phyloP scores from a whole-genome alignment of 1,140 invertebrate species.

The Eumaeus atala region DNA sequence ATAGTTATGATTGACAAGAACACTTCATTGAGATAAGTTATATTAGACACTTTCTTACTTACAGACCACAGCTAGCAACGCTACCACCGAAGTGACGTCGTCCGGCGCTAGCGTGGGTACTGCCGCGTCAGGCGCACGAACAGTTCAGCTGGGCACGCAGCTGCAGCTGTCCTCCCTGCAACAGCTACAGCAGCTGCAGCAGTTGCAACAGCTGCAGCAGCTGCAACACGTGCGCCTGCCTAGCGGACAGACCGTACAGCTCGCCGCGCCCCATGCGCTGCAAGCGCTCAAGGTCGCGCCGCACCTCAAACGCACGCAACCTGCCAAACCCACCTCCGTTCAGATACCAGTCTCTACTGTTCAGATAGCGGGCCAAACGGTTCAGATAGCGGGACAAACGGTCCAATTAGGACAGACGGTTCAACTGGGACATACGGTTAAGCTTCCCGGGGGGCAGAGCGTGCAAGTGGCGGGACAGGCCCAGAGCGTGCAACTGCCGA shows the following conservation, averaged over 20 bases:
- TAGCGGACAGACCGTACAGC: conserved; percentile 56
- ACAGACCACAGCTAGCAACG: conserved; percentile 37
- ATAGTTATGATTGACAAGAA: no score
- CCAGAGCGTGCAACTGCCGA: conserved; percentile 53
- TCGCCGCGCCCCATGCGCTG: conserved; percentile 41
- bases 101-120: conserved; percentile 31
- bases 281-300: conserved; percentile 28
- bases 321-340: conserved; percentile 34
- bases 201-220: conserved; percentile 42
- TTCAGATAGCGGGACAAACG: conserved; percentile 54
- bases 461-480: conserved; percentile 63
- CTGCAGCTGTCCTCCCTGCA: conserved; percentile 51
- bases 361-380: conserved; percentile 53
- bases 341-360: conserved; percentile 57
- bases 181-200: conserved; percentile 16
- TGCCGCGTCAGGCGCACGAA: conserved; percentile 47
- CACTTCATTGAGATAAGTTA: background rate
- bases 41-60: conserved; percentile 16
- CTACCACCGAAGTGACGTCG: conserved; percentile 24
- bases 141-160: conserved; percentile 38
- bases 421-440: conserved; percentile 58
- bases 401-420: conserved; percentile 56
- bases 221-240: conserved; percentile 52
- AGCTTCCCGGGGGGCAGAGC: conserved; percentile 58
- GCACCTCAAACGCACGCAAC: background rate